These are phyloP conservation scores for Rhinogobio ventralis DNA, from an alignment of 2,797 vertebrate genomes.

Conservation along the genomic window DNA sequence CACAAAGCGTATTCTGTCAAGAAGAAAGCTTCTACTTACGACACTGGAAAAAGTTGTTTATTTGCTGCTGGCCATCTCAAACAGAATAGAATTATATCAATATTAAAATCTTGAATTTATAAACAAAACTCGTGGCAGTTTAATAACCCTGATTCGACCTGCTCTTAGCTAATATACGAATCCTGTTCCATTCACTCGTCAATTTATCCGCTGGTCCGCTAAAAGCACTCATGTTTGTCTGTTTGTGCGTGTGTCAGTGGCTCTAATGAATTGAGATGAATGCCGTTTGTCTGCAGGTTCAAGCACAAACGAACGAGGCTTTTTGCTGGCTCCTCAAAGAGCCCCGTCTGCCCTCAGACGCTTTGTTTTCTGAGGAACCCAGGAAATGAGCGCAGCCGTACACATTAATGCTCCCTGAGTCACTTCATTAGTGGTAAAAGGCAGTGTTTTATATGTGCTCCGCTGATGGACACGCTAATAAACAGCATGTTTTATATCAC, in stretches of 20 bases:
- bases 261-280: conserved; percentile 83
- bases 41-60: neutral
- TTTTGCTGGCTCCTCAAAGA: conserved; percentile 73
- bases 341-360: conserved; percentile 66
- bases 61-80: no score
- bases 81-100: neutral
- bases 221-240: conserved; percentile 61
- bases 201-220: neutral
- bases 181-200: neutral
- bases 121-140: neutral
- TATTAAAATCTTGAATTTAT: neutral
- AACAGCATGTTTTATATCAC: neutral
- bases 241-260: conserved; percentile 41
- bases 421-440: conserved; percentile 35
- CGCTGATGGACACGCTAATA: neutral
- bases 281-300: conserved; percentile 74
- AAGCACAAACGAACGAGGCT: conserved; percentile 81
- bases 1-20: neutral
- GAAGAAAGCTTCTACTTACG: neutral
- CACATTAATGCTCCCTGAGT: conserved; percentile 8
- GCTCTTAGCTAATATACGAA: neutral
- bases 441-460: neutral
- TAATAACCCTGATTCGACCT: neutral
- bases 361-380: conserved; percentile 3
- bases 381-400: neutral